Conservation (phyloP, 2,113 vertebrate species). For the Burhinus oedicnemus region DNA sequence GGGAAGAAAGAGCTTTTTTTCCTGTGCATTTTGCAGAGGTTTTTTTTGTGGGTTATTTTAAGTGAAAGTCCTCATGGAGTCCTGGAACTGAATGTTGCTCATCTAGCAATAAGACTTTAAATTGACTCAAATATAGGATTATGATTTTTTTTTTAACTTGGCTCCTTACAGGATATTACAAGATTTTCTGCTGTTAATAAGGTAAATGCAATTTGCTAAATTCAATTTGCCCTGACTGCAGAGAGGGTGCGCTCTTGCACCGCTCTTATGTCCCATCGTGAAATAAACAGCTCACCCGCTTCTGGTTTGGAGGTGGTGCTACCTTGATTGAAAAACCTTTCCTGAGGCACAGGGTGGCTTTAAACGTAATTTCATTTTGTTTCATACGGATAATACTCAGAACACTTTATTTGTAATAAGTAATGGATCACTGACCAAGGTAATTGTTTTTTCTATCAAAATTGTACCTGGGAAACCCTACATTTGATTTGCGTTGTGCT, state of each 20-base stretch:
- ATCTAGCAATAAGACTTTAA: neutral
- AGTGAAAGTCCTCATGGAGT: neutral
- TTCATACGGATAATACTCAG: neutral
- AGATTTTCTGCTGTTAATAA: neutral
- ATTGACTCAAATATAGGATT: neutral
- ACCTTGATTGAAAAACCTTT: neutral
- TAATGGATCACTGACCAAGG: neutral
- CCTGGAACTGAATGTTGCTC: neutral
- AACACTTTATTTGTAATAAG: neutral
- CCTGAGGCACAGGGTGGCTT: neutral
- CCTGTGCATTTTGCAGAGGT: neutral
- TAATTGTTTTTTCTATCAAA: neutral
- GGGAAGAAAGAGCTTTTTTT: neutral
- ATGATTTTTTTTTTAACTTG: neutral
- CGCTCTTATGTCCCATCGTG: neutral
- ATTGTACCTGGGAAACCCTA: neutral
- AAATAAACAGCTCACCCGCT: neutral
- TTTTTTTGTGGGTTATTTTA: neutral
- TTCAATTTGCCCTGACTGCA: neutral
- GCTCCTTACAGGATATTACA: neutral
- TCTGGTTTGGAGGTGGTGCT: neutral
- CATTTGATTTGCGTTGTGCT: fast-evolving
- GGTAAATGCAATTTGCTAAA: neutral
- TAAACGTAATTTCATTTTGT: neutral
- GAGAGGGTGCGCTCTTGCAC: slow-evolving; percentile 56